These are phyloP conservation scores for Heliconius erato DNA, from an alignment of 2,888 invertebrate species.

Conservation along the genomic window DNA sequence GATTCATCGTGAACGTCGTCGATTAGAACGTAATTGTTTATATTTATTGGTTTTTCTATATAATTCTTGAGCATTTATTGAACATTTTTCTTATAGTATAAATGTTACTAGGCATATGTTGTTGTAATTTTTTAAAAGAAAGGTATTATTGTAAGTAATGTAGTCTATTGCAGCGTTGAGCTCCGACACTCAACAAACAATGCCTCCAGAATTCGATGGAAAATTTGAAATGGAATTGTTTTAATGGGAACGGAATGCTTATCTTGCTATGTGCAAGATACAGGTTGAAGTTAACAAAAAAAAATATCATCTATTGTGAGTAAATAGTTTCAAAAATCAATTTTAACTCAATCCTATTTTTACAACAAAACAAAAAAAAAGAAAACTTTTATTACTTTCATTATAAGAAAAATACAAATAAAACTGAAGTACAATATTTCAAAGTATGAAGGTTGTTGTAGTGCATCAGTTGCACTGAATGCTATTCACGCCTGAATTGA, in stretches of 20 bases:
- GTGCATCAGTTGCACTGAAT: constrained; percentile 20
- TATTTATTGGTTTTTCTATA: background rate
- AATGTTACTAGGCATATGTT: background rate
- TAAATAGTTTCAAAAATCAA: background rate
- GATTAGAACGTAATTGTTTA: too few relatives aligned
- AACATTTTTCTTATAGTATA: background rate
- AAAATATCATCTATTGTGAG: background rate
- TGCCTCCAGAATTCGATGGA: too few relatives aligned
- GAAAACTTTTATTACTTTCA: background rate
- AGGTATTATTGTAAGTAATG: too few relatives aligned
- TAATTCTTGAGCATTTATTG: too few relatives aligned
- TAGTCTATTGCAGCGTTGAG: too few relatives aligned
- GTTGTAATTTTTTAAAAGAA: background rate
- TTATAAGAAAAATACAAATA: background rate
- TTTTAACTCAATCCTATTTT: background rate
- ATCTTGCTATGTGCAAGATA: too few relatives aligned
- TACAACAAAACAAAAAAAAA: background rate
- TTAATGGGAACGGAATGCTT: too few relatives aligned
- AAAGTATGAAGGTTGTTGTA: constrained; percentile 17
- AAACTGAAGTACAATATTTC: background rate
- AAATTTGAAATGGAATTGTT: too few relatives aligned
- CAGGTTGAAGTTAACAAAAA: background rate
- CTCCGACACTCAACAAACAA: too few relatives aligned
- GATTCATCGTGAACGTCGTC: too few relatives aligned
- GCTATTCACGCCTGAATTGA: constrained; percentile 27